Conservation (phyloP, 2,113 vertebrate genomes). For the Numida meleagris region DNA sequence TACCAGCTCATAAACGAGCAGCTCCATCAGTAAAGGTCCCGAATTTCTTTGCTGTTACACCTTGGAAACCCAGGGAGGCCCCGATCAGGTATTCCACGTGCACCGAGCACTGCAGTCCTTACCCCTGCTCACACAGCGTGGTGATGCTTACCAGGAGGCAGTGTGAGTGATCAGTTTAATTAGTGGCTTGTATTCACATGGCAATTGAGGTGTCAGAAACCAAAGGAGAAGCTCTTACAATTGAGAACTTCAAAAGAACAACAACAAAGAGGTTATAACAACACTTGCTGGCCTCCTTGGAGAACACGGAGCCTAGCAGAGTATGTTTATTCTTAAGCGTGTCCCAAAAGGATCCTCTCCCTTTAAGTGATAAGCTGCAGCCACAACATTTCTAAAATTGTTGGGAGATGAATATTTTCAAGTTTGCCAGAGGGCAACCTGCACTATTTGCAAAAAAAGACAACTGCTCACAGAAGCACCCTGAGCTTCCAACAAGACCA, state of each 20-base stretch:
- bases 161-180: neutral
- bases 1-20: rapidly evolving
- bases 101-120: neutral
- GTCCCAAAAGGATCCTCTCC: neutral
- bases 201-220: neutral
- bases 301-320: neutral
- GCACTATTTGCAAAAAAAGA: neutral
- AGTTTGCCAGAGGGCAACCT: neutral
- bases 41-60: rapidly evolving
- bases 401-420: neutral
- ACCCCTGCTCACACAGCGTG: neutral
- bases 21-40: rapidly evolving
- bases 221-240: neutral
- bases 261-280: neutral
- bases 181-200: neutral
- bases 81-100: neutral
- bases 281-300: neutral
- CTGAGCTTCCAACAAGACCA: neutral
- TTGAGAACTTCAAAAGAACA: neutral
- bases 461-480: neutral
- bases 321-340: neutral
- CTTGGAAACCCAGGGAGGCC: neutral
- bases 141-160: neutral
- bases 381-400: neutral
- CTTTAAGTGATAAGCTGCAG: neutral